These are phyloP conservation scores for Sinella curviseta DNA, from an alignment of 1,140 invertebrate genomes.

Conservation along the genomic window DNA sequence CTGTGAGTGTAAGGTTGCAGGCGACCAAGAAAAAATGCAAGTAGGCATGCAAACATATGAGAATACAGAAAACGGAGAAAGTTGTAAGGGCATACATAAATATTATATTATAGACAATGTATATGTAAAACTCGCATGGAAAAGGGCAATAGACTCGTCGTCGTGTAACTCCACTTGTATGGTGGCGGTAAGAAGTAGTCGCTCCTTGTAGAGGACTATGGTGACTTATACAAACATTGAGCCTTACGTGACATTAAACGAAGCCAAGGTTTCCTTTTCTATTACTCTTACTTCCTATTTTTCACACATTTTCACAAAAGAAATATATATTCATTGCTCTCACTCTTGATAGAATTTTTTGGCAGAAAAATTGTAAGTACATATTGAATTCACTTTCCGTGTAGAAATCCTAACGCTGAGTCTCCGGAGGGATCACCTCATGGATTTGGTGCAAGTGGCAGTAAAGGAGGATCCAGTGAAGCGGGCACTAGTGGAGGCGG, in stretches of 20 bases:
- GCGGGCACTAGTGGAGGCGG: background rate
- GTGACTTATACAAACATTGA: background rate
- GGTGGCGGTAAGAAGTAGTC: too few relatives aligned
- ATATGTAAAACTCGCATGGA: background rate
- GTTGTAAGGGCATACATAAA: background rate
- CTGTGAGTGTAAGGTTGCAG: background rate
- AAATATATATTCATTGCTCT: background rate
- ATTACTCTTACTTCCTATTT: background rate
- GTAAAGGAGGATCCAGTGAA: slow-evolving; percentile 16
- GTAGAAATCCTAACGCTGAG: slow-evolving; percentile 81
- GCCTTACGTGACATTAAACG: background rate
- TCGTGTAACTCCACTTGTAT: too few relatives aligned
- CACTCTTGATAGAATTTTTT: background rate
- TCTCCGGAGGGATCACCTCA: slow-evolving; percentile 52
- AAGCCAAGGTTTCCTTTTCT: background rate
- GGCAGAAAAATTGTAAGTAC: background rate
- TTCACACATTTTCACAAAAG: background rate
- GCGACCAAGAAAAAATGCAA: background rate
- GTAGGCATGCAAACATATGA: background rate
- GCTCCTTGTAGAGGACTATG: background rate
- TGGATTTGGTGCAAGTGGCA: background rate
- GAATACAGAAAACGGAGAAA: background rate
- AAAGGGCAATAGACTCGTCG: background rate
- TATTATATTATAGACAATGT: background rate
- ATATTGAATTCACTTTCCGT: slow-evolving; percentile 50